Evolutionary conservation across 2,113 vertebrate genomes (phyloP).

Genomic region (Eurypyga helias): DNA sequence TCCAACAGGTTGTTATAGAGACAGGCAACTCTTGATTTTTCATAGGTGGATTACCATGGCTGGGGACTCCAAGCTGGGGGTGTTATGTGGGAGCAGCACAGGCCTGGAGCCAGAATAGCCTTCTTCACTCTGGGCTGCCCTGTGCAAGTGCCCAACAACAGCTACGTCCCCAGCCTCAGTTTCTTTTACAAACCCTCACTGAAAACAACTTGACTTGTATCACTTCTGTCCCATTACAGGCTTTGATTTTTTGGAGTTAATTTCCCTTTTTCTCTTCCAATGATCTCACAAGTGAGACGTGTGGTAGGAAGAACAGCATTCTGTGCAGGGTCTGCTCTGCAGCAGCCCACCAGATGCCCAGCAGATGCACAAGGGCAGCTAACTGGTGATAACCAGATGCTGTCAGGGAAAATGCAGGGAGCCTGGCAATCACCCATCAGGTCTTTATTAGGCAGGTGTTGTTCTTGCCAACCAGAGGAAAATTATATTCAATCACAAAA

Average conservation of each 20-base stretch:
- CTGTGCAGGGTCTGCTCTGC: neutral
- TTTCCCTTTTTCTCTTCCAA: neutral
- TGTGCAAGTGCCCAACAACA: fast-evolving
- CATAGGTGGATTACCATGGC: neutral
- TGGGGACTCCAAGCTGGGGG: neutral
- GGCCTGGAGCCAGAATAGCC: neutral
- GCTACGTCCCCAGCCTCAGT: fast-evolving
- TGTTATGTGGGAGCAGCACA: neutral
- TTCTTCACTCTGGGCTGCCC: neutral
- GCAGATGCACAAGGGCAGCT: neutral
- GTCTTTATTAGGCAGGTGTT: neutral
- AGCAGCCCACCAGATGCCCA: neutral
- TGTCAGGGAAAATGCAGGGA: neutral
- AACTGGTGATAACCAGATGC: neutral
- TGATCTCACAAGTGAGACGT: neutral
- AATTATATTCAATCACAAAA: neutral
- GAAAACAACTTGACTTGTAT: neutral
- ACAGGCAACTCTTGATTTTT: neutral
- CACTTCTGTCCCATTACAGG: neutral
- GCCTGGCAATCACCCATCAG: neutral
- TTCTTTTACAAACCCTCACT: neutral
- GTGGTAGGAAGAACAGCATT: neutral
- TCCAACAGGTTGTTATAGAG: neutral
- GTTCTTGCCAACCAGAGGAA: neutral
- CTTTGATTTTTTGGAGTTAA: neutral